Conservation (phyloP, 2,113 vertebrate genomes). For the Apaloderma vittatum region DNA sequence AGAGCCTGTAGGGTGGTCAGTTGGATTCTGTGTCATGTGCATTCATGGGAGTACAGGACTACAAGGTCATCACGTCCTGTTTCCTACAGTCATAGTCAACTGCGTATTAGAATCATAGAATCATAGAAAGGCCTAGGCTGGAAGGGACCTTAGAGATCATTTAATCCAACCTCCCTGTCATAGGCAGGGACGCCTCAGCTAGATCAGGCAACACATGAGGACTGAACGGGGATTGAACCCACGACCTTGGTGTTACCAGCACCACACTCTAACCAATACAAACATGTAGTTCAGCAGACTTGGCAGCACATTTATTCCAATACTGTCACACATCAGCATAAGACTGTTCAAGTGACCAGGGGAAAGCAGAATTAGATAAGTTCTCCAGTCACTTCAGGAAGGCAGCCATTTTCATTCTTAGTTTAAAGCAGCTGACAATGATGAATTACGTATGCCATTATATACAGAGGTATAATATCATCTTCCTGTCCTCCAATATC, state of each 20-base stretch:
- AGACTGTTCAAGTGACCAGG: neutral
- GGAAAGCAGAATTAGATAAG: neutral
- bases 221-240: no score
- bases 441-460: neutral
- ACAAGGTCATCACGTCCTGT: neutral
- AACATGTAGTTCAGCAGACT: rapidly evolving
- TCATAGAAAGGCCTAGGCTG: no score
- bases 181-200: no score
- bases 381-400: neutral
- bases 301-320: neutral
- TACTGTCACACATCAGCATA: neutral
- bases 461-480: neutral
- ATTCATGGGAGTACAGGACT: neutral
- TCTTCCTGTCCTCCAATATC: neutral
- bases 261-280: no score
- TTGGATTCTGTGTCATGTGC: neutral
- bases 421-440: neutral
- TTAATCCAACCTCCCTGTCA: no score
- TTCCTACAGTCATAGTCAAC: slow-evolving; percentile 8
- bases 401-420: neutral
- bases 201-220: no score
- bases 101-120: neutral
- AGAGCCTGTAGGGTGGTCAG: neutral
- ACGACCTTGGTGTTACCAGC: no score
- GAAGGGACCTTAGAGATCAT: no score